phyloP scores from a whole-genome alignment of 2,113 vertebrate genomes.

The Balaenoptera acutorostrata region DNA sequence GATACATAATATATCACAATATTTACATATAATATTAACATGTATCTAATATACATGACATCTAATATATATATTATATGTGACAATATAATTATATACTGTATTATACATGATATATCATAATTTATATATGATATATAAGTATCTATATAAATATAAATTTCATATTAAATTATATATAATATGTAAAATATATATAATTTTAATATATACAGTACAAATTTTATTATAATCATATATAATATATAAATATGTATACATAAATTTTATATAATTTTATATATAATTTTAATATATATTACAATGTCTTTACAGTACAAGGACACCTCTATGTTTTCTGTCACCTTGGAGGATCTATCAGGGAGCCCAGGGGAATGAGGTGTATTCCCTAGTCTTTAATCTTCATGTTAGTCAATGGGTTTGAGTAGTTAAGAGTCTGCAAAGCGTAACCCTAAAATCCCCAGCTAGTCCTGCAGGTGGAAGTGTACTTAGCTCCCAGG shows the following conservation, averaged over 20 bases:
- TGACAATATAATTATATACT: neutral
- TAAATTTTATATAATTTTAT: neutral
- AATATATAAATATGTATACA: neutral
- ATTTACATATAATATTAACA: neutral
- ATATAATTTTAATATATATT: neutral
- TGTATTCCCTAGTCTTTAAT: neutral
- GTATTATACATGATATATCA: neutral
- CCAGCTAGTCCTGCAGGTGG: neutral
- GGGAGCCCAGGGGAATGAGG: neutral
- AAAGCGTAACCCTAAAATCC: conserved; percentile 2
- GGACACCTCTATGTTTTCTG: neutral
- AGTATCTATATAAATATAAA: neutral
- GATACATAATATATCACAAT: neutral
- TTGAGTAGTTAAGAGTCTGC: neutral
- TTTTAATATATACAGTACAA: neutral
- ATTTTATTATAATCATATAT: neutral
- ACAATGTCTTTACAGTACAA: neutral
- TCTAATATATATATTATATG: neutral
- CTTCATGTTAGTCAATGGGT: neutral
- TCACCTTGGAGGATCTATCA: neutral
- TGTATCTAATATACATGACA: neutral
- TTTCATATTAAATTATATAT: neutral
- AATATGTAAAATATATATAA: neutral
- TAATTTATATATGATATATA: neutral
- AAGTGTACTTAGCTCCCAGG: neutral